A percentile compares a stretch with the other conserved stretches of the same genome.
Evolutionary conservation across 2,797 vertebrate species (phyloP).

Genomic region (Phyllotis vaccarum): DNA sequence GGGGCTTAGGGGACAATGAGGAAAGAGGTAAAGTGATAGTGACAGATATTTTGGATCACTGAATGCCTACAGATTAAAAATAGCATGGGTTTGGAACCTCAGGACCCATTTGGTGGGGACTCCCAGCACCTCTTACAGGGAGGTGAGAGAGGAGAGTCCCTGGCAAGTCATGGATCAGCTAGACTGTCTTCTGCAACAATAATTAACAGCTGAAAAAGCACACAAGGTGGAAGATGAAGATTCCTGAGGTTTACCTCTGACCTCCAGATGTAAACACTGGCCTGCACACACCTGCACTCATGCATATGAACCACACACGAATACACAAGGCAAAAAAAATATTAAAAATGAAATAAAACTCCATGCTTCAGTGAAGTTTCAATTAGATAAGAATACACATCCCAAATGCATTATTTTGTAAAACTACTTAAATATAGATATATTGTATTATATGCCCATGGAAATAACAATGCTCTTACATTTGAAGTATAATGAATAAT

Average conservation of each 20-base stretch:
- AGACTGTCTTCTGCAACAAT: not conserved
- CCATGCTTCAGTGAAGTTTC: not conserved
- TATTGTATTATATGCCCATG: not conserved
- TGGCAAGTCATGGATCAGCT: not conserved
- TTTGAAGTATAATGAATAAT: not conserved
- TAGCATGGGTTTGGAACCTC: not conserved
- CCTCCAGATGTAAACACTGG: no score
- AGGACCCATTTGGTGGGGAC: not conserved
- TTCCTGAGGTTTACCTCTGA: not conserved
- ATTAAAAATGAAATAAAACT: not conserved
- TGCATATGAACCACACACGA: not conserved
- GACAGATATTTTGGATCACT: not conserved
- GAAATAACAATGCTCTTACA: constrained; percentile 5
- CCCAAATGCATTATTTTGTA: not conserved
- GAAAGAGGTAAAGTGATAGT: not conserved
- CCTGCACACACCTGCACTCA: not conserved
- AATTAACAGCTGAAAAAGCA: no score
- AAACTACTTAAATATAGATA: not conserved
- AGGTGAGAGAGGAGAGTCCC: not conserved
- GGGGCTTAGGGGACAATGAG: not conserved
- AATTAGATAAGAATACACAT: not conserved
- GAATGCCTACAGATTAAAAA: not conserved
- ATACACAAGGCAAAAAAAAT: not conserved
- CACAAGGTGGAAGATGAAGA: not conserved
- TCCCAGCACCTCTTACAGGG: not conserved